These are phyloP conservation scores for Urocolius indicus DNA, from an alignment of 2,113 vertebrate species.

Conservation along the genomic window DNA sequence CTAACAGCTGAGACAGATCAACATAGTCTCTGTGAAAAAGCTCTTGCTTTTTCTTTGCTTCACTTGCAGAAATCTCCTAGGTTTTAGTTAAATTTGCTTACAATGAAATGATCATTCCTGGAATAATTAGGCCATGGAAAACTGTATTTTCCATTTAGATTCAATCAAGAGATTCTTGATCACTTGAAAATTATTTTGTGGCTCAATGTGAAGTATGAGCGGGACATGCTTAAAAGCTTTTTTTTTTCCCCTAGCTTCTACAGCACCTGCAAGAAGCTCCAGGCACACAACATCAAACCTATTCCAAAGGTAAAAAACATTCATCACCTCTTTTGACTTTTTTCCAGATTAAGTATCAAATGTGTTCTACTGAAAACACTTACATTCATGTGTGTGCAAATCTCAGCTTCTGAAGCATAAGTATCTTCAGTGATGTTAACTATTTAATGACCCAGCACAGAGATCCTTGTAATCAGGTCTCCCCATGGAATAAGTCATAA, in stretches of 20 bases:
- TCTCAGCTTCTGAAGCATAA: background rate
- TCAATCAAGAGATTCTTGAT: background rate
- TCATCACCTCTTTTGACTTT: slow-evolving; percentile 31
- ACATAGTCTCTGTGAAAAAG: background rate
- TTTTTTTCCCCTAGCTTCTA: background rate
- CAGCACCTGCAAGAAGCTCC: background rate
- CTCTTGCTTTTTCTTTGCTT: background rate
- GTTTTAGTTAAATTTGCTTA: background rate
- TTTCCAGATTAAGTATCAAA: background rate
- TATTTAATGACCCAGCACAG: background rate
- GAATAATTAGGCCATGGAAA: background rate
- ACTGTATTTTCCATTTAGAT: background rate
- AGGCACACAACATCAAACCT: slow-evolving; percentile 6
- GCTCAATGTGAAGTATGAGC: background rate
- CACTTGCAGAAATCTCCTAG: background rate
- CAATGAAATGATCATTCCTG: background rate
- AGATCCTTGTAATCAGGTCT: background rate
- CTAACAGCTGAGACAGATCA: background rate
- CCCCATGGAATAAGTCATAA: background rate
- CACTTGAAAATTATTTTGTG: background rate
- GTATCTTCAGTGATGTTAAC: background rate
- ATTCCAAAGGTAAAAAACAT: slow-evolving; percentile 25
- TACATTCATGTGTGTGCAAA: background rate
- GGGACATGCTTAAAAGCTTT: background rate
- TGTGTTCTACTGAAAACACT: background rate